Evolutionary conservation across 2,888 invertebrate species (phyloP).

Genomic region (Morpho achilles): DNA sequence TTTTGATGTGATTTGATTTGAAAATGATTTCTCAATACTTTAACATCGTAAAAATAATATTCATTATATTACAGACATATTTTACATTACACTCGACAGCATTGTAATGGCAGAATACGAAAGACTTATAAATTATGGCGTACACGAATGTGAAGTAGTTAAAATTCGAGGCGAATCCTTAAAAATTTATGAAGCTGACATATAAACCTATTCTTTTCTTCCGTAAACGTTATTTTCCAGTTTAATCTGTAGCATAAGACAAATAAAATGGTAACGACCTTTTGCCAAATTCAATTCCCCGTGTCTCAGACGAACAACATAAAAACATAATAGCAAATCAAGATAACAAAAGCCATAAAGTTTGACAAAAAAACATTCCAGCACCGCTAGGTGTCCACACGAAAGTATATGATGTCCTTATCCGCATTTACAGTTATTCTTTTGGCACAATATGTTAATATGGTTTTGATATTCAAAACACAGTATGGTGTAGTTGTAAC

Average conservation of each 20-base stretch:
- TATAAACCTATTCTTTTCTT: constrained; percentile 16
- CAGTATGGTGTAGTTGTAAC: constrained; percentile 20
- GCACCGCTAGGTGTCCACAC: constrained; percentile 40
- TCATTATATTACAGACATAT: too few species aligned
- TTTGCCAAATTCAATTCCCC: constrained; percentile 8
- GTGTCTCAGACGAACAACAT: constrained; percentile 10
- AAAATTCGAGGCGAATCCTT: constrained; percentile 23
- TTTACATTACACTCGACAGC: background rate
- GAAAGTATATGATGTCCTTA: constrained; percentile 48
- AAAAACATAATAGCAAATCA: constrained; percentile 17
- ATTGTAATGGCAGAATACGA: constrained; percentile 1
- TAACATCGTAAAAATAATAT: too few species aligned
- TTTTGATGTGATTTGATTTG: too few species aligned
- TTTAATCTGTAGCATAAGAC: constrained; percentile 4
- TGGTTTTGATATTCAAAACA: constrained; percentile 52
- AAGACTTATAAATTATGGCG: constrained; percentile 12
- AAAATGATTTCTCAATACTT: too few species aligned
- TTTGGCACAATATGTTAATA: constrained; percentile 48
- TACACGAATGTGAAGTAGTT: constrained; percentile 17
- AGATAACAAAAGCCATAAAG: constrained; percentile 22
- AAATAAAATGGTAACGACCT: constrained; percentile 10
- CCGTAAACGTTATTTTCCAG: constrained; percentile 12
- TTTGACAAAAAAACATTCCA: constrained; percentile 30
- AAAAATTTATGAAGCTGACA: constrained; percentile 23
- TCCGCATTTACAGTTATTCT: constrained; percentile 61